Evolutionary conservation across 2,888 invertebrate genomes (phyloP).

Genomic region (Heliconius charithonia): DNA sequence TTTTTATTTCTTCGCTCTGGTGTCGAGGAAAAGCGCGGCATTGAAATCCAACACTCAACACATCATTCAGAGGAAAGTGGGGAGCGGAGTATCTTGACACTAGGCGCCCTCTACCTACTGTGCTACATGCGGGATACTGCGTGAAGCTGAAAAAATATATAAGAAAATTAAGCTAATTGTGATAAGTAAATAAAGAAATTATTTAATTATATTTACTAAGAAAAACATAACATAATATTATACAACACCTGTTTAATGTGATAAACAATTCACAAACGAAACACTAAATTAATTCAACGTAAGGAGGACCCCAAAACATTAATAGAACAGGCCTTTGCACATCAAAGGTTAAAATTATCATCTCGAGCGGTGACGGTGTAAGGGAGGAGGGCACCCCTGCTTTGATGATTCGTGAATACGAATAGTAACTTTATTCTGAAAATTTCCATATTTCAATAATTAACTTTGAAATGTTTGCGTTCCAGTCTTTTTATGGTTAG

Average conservation of each 20-base stretch:
- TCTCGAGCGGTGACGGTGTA: conserved; percentile 7
- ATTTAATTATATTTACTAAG: too few species aligned
- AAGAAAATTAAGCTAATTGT: too few species aligned
- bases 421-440: conserved; percentile 23
- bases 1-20: too few species aligned
- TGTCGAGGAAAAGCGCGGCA: too few species aligned
- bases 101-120: too few species aligned
- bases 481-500: conserved; percentile 16
- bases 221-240: not conserved
- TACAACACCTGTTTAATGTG: conserved; percentile 27
- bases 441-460: conserved; percentile 25
- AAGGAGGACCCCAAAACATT: conserved; percentile 18
- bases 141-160: too few species aligned
- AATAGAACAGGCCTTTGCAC: conserved; percentile 12
- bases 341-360: conserved; percentile 32
- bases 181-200: too few species aligned
- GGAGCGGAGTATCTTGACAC: too few species aligned
- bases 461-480: conserved; percentile 17
- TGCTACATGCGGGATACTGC: too few species aligned
- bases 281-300: conserved; percentile 38
- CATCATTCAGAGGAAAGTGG: too few species aligned
- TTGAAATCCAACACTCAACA: too few species aligned
- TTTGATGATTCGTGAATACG: conserved; percentile 26
- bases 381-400: conserved; percentile 1
- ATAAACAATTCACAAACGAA: conserved; percentile 42